Conservation (phyloP, 2,888 invertebrate genomes). For the Polylopha cassiicola region DNA sequence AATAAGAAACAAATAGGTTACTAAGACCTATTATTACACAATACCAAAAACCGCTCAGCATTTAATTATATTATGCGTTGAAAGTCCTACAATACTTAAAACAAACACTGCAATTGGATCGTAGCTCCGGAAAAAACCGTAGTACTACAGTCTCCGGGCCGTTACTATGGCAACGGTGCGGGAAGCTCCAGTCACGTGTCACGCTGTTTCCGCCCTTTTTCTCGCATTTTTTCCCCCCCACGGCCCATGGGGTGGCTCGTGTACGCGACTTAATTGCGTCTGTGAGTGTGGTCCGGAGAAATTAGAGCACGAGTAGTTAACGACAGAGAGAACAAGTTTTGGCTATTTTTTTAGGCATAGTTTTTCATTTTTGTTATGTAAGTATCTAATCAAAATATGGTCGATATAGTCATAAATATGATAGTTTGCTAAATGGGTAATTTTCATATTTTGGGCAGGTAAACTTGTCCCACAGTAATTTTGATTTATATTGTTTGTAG, state of each 20-base stretch:
- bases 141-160: slow-evolving; percentile 29
- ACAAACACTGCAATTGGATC: slow-evolving; percentile 13
- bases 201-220: slow-evolving; percentile 69
- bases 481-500: too few relatives aligned
- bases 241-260: slow-evolving; percentile 43
- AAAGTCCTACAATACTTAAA: too few relatives aligned
- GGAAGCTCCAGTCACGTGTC: slow-evolving; percentile 76
- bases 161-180: slow-evolving; percentile 67
- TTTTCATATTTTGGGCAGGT: too few relatives aligned
- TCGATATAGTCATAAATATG: too few relatives aligned
- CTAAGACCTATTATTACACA: too few relatives aligned
- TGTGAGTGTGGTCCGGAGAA: slow-evolving; percentile 77
- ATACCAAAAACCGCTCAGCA: slow-evolving; percentile 3
- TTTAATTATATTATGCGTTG: too few relatives aligned
- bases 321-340: slow-evolving; percentile 39
- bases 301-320: slow-evolving; percentile 62
- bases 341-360: background rate
- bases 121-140: slow-evolving; percentile 17
- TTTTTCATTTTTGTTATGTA: too few relatives aligned
- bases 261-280: slow-evolving; percentile 76
- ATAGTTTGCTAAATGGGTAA: too few relatives aligned
- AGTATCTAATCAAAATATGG: too few relatives aligned
- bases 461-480: too few relatives aligned
- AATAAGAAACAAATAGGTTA: too few relatives aligned
- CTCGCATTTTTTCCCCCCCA: slow-evolving; percentile 61